Conservation (phyloP, 2,888 invertebrate genomes). For the Chymomyza amoena region DNA sequence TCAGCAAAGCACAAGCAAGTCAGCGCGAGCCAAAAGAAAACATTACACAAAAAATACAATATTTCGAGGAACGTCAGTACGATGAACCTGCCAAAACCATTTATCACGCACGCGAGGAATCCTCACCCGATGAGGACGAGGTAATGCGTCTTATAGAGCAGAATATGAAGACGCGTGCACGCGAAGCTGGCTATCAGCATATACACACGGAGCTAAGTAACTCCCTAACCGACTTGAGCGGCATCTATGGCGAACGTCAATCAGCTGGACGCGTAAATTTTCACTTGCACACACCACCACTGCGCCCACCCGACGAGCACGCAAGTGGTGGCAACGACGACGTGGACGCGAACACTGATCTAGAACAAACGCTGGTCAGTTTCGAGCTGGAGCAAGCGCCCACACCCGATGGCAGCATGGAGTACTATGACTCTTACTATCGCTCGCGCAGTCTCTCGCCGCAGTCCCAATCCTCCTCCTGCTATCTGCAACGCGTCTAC, state of each 20-base stretch:
- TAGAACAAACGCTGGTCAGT: conserved; percentile 44
- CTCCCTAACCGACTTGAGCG: conserved; percentile 84
- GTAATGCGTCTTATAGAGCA: conserved; percentile 79
- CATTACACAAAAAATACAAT: conserved; percentile 85
- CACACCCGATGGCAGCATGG: conserved; percentile 78
- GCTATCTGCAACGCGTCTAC: conserved; percentile 85
- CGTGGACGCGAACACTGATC: conserved; percentile 34
- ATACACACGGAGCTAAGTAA: conserved; percentile 75
- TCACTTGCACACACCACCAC: conserved; percentile 80
- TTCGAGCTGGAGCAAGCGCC: conserved; percentile 54
- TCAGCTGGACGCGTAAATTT: conserved; percentile 78
- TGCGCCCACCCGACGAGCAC: conserved; percentile 79
- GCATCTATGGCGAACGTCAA: conserved; percentile 87
- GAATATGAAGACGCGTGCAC: conserved; percentile 71
- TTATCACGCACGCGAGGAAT: conserved; percentile 81
- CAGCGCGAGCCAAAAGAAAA: conserved; percentile 77
- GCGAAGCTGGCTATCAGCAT: conserved; percentile 45
- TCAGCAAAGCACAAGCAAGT: conserved; percentile 23
- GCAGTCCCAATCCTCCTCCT: conserved; percentile 84
- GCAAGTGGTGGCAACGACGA: conserved; percentile 18
- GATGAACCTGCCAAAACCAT: conserved; percentile 80
- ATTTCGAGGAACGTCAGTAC: conserved; percentile 86
- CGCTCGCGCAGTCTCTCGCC: conserved; percentile 87
- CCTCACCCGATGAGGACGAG: conserved; percentile 80
- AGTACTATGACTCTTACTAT: conserved; percentile 84